Base-by-base conservation (phyloP, 1,140 invertebrate species). In the Neuroterus valhalla region DNA sequence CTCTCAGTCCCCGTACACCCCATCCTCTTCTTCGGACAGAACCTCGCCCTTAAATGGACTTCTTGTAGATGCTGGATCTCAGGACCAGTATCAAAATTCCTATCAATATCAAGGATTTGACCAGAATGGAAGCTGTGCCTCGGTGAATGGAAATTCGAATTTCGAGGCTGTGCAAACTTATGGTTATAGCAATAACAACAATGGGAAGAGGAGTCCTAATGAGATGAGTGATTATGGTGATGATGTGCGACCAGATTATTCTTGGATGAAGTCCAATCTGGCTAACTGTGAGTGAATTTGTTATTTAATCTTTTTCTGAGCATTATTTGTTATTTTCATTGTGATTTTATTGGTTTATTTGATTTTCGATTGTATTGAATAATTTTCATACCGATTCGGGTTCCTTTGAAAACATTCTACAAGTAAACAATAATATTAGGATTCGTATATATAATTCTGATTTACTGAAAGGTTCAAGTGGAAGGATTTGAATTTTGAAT, bases 191-290 rank as follows among this genome's bases (percentile, higher is more conserved):
- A 71, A 76, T 45, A 74, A 75, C 26, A 79, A 81, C 31, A 81
- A 83, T 70, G 76, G 75, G 0, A 80, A 82, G 17, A 70, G 3
- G 0, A 82, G 71, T 26, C 71, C 79, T 15, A 69, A 52, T 1
- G 75, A 67, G 2, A 70, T 1, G 5, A 74, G 66, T 23, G 73
- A 83, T 1, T 79, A 78, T 19, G 48, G 10, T 5, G 79, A 86
- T 1, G 78, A 82, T 1, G 70, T 70, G 12, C 68, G 52, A 1
- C 42, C 78, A 8, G 76, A 85, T 38, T 87, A 82, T 66, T 75
- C 84, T 0, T 87, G 86, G 86, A 85, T 87, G 84, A 86, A 83
- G 43, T 81, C 85, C 2, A 81, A 74, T 66, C 76, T 72, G 26
- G 26, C 76, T 1, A 81, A 74, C 17, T 76, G 85, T 87, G 45